Evolutionary conservation across 2,888 invertebrate genomes (phyloP).

Genomic region (Agrochola circellaris): DNA sequence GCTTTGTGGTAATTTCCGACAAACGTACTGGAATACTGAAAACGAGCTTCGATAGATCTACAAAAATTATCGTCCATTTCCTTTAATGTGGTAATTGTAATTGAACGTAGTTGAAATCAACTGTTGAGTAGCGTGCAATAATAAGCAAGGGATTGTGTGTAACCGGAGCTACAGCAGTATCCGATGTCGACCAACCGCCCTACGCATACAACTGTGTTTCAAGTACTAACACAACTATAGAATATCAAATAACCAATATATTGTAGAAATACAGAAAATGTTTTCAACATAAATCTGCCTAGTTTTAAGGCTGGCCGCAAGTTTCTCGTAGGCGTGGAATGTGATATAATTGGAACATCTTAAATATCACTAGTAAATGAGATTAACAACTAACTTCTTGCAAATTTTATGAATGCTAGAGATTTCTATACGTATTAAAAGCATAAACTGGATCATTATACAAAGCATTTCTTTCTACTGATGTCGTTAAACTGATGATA

Average conservation of each 20-base stretch:
- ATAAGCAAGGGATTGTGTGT: constrained; percentile 83
- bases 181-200: constrained; percentile 81
- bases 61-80: constrained; percentile 8
- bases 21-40: constrained; percentile 43
- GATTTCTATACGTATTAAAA: background rate
- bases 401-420: background rate
- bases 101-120: constrained; percentile 71
- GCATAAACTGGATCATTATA: background rate
- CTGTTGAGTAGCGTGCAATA: constrained; percentile 75
- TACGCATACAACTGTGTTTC: constrained; percentile 75
- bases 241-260: constrained; percentile 73
- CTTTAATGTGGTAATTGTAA: constrained; percentile 30
- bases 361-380: constrained; percentile 46
- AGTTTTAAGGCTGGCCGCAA: constrained; percentile 31
- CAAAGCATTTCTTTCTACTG: constrained; percentile 28
- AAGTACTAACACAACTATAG: constrained; percentile 67
- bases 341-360: constrained; percentile 58
- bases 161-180: constrained; percentile 81
- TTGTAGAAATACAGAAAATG: constrained; percentile 65
- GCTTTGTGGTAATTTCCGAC: constrained; percentile 56
- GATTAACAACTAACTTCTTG: constrained; percentile 16
- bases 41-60: constrained; percentile 19
- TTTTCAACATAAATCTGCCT: constrained; percentile 47
- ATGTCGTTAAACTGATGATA: constrained; percentile 49
- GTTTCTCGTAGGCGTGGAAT: constrained; percentile 47